Conservation (phyloP, 2,797 vertebrate species). For the Channallabes apus region DNA sequence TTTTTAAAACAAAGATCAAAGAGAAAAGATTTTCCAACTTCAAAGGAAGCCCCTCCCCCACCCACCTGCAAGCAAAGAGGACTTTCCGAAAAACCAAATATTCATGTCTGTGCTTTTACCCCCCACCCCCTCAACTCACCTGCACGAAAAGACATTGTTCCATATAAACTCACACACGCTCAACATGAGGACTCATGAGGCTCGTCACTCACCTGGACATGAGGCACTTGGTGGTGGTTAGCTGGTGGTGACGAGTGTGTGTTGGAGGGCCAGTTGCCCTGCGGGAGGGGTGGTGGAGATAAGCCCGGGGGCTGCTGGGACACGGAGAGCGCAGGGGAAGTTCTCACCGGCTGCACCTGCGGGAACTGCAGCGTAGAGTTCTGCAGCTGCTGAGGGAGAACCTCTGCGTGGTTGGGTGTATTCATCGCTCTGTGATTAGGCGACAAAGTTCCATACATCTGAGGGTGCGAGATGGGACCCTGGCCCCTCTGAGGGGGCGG, state of each 20-base stretch:
- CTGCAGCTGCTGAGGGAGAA: slow-evolving; percentile 77
- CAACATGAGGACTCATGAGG: no score
- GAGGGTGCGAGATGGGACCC: slow-evolving; percentile 74
- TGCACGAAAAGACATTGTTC: background rate
- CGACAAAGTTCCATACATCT: slow-evolving; percentile 86
- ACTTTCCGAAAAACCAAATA: slow-evolving; percentile 52
- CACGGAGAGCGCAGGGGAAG: slow-evolving; percentile 73
- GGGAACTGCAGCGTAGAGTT: slow-evolving; percentile 86
- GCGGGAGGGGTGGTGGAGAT: slow-evolving; percentile 84
- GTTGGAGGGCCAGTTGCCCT: slow-evolving; percentile 82
- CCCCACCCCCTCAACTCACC: slow-evolving; percentile 52
- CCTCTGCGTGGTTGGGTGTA: slow-evolving; percentile 76
- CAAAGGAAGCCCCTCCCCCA: slow-evolving; percentile 55
- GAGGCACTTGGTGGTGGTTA: slow-evolving; percentile 99
- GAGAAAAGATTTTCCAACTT: background rate
- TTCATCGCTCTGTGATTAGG: slow-evolving; percentile 77
- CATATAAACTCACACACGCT: slow-evolving; percentile 30
- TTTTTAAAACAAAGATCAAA: background rate
- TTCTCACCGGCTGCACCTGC: slow-evolving; percentile 79
- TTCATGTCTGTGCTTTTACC: background rate
- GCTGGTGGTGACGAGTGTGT: slow-evolving; percentile 91
- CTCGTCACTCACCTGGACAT: slow-evolving; percentile 94
- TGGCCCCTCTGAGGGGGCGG: slow-evolving; percentile 88
- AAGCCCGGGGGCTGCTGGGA: slow-evolving; percentile 90
- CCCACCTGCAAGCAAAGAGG: slow-evolving; percentile 59